phyloP scores from a whole-genome alignment of 1,140 invertebrate genomes.

The Samia ricini region DNA sequence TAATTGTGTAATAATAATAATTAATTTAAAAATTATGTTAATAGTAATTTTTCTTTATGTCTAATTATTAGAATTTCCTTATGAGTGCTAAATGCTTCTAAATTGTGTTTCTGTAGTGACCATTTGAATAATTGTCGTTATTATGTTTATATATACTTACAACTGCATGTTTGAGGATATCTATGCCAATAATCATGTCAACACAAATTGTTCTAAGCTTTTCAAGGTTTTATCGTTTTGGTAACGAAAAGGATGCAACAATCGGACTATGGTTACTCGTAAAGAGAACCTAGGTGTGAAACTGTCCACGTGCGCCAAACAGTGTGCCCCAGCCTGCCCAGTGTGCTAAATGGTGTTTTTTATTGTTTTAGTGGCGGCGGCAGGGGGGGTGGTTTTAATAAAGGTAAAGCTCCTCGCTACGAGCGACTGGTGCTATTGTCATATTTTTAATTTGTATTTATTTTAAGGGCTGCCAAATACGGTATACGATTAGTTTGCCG shows the following conservation, averaged over 20 bases:
- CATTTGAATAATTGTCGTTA: not conserved
- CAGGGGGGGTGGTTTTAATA: conserved; percentile 91
- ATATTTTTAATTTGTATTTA: conserved; percentile 81
- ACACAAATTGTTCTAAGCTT: conserved; percentile 59
- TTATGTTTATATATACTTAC: conserved; percentile 1
- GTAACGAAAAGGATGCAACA: conserved; percentile 70
- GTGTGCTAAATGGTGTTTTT: conserved; percentile 84
- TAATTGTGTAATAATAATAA: not conserved
- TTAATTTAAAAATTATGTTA: too few species aligned
- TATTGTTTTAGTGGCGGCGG: conserved; percentile 92
- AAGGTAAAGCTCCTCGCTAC: conserved; percentile 89
- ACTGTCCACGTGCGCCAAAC: conserved; percentile 77
- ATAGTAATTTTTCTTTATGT: too few species aligned
- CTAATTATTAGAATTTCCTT: not conserved
- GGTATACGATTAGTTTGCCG: conserved; percentile 30
- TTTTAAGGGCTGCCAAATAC: conserved; percentile 70
- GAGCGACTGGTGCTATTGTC: conserved; percentile 83
- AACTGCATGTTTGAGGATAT: conserved; percentile 38
- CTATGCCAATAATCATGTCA: conserved; percentile 40
- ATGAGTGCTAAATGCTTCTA: not conserved
- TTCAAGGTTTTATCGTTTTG: conserved; percentile 65
- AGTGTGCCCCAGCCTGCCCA: conserved; percentile 81
- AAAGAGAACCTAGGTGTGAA: conserved; percentile 80
- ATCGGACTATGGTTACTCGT: conserved; percentile 78
- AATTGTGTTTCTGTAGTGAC: not conserved